Conservation (phyloP, 2,113 vertebrate genomes). For the Saguinus imperator region DNA sequence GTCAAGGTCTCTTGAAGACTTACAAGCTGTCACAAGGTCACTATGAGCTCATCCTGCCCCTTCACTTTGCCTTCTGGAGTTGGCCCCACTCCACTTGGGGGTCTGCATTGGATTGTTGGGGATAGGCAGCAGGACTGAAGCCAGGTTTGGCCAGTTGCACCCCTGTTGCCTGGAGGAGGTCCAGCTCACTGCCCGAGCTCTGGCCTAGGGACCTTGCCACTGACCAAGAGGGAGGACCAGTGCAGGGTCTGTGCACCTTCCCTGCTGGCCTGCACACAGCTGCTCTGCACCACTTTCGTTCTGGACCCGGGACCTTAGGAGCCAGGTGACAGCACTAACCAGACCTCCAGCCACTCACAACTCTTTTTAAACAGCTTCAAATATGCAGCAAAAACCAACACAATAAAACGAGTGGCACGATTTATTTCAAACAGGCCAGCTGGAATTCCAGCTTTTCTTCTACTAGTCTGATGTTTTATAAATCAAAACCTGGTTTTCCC, state of each 20-base stretch:
- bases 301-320: slow-evolving; percentile 68
- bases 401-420: slow-evolving; percentile 59
- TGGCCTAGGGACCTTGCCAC: neutral
- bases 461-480: slow-evolving; percentile 84
- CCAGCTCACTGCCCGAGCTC: slow-evolving; percentile 33
- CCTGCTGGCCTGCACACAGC: neutral
- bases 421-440: slow-evolving; percentile 75
- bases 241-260: neutral
- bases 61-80: slow-evolving; percentile 75
- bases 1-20: slow-evolving; percentile 69
- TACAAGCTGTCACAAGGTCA: slow-evolving; percentile 71
- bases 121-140: slow-evolving; percentile 47
- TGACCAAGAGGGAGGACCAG: neutral
- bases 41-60: slow-evolving; percentile 72
- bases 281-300: slow-evolving; percentile 58
- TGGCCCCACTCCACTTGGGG: slow-evolving; percentile 66
- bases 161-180: slow-evolving; percentile 22
- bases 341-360: slow-evolving; percentile 71
- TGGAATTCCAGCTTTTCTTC: slow-evolving; percentile 81
- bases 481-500: slow-evolving; percentile 77
- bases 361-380: slow-evolving; percentile 76
- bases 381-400: slow-evolving; percentile 78
- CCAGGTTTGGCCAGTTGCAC: slow-evolving; percentile 27
- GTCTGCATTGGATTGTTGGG: slow-evolving; percentile 46
- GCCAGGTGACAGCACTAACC: slow-evolving; percentile 67